A percentile compares a stretch with the other conserved stretches of the same genome.
phyloP scores from a whole-genome alignment of 1,140 invertebrate genomes.

The Micrasema longulum region DNA sequence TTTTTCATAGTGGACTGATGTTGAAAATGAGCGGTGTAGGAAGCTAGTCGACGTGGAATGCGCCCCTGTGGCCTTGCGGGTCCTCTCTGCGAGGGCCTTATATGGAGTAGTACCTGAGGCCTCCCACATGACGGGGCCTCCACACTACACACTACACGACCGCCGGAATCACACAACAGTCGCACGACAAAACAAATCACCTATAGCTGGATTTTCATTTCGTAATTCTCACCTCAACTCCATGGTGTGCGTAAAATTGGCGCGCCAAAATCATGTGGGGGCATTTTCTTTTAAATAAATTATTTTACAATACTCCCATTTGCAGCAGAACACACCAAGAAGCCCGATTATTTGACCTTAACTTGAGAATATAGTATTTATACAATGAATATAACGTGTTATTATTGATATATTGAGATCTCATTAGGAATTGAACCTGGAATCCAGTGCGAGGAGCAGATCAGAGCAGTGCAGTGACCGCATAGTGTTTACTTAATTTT shows the following conservation, averaged over 20 bases:
- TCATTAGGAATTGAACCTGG: neutral
- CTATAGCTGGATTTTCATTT: conserved; percentile 1
- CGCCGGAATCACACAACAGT: neutral
- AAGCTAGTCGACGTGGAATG: conserved; percentile 17
- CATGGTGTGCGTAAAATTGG: conserved; percentile 6
- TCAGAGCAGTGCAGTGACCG: too few species aligned
- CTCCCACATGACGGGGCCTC: conserved; percentile 10
- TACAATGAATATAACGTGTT: neutral
- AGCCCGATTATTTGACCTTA: too few species aligned
- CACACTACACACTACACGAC: neutral
- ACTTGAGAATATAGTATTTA: neutral
- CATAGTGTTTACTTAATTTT: too few species aligned
- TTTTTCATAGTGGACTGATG: neutral
- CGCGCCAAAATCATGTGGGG: conserved; percentile 1
- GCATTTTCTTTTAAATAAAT: neutral
- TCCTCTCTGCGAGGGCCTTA: conserved; percentile 47
- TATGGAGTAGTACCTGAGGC: conserved; percentile 43
- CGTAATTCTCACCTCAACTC: neutral
- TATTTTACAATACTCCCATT: too few species aligned
- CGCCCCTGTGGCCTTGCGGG: conserved; percentile 47
- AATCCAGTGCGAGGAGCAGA: neutral
- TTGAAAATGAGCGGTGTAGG: conserved; percentile 10
- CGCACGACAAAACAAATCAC: neutral
- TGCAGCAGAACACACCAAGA: too few species aligned
- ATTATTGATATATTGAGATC: neutral